phyloP scores from a whole-genome alignment of 2,888 invertebrate species.

The Gandaritis pyraliata region DNA sequence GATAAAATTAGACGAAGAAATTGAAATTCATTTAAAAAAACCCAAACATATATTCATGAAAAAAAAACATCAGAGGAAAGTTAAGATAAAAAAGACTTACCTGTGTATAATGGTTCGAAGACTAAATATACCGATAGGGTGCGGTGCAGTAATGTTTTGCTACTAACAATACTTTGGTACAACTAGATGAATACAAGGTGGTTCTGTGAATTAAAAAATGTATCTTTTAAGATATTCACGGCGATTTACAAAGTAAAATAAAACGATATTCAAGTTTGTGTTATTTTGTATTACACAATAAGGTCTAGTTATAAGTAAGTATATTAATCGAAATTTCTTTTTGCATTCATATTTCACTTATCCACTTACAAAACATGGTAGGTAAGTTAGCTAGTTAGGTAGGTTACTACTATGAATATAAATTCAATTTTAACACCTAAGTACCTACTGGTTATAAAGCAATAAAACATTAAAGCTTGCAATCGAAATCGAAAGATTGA shows the following conservation, averaged over 20 bases:
- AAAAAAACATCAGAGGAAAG: background rate
- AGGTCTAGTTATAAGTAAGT: constrained; percentile 46
- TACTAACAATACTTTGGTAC: constrained; percentile 30
- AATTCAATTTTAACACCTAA: constrained; percentile 12
- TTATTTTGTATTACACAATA: constrained; percentile 77
- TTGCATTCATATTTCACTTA: constrained; percentile 47
- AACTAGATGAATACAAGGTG: constrained; percentile 23
- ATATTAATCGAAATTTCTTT: constrained; percentile 39
- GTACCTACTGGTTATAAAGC: constrained; percentile 18
- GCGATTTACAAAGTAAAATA: constrained; percentile 48
- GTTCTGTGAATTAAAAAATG: constrained; percentile 27
- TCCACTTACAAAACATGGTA: constrained; percentile 17
- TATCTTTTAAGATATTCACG: constrained; percentile 16
- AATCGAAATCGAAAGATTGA: background rate
- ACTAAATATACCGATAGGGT: constrained; percentile 23
- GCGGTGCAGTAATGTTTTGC: constrained; percentile 31
- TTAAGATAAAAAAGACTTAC: constrained; percentile 24
- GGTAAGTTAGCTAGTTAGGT: constrained; percentile 3
- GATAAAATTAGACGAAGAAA: background rate
- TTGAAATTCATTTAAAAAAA: too few relatives aligned
- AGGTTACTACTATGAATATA: constrained; percentile 15
- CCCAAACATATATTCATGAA: background rate
- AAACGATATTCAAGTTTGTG: constrained; percentile 50
- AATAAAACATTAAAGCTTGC: constrained; percentile 27
- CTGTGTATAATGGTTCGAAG: constrained; percentile 19